Percentiles rank a stretch among this genome's conserved stretches.
Conservation (phyloP, 1,140 invertebrate species). For the Platyura marginata region DNA sequence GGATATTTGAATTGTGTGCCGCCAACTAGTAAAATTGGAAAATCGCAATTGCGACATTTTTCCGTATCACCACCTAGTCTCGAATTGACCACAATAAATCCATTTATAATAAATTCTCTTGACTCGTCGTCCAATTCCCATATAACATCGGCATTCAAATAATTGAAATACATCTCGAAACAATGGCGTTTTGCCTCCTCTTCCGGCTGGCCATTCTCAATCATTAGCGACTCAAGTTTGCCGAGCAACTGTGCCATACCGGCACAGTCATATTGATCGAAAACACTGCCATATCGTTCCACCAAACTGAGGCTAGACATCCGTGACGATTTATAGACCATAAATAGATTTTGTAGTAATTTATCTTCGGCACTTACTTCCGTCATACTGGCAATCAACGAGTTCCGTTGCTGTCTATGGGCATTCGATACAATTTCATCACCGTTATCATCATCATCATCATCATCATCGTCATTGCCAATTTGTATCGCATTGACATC, state of each 20-base stretch:
- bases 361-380: constrained; percentile 20
- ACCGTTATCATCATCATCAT: constrained; percentile 6
- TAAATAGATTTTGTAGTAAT: constrained; percentile 20
- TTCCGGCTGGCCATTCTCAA: constrained; percentile 16
- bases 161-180: constrained; percentile 23
- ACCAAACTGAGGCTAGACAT: constrained; percentile 19
- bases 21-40: constrained; percentile 16
- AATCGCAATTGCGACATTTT: constrained; percentile 16
- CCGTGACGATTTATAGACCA: constrained; percentile 19
- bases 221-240: constrained; percentile 16
- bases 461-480: constrained; percentile 15
- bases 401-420: constrained; percentile 1
- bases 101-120: constrained; percentile 16
- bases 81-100: constrained; percentile 15
- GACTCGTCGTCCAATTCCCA: constrained; percentile 21
- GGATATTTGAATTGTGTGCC: constrained; percentile 17
- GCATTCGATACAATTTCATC: constrained; percentile 4
- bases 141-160: constrained; percentile 20
- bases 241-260: constrained; percentile 14
- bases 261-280: constrained; percentile 18
- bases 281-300: constrained; percentile 17
- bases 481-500: constrained; percentile 18
- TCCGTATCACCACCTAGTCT: constrained; percentile 9
- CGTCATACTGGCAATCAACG: constrained; percentile 3
- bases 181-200: constrained; percentile 16